Conservation (phyloP, 30 jellyfish, hydroid and myxozoan species). For the Pseudorhiza aurosa region DNA sequence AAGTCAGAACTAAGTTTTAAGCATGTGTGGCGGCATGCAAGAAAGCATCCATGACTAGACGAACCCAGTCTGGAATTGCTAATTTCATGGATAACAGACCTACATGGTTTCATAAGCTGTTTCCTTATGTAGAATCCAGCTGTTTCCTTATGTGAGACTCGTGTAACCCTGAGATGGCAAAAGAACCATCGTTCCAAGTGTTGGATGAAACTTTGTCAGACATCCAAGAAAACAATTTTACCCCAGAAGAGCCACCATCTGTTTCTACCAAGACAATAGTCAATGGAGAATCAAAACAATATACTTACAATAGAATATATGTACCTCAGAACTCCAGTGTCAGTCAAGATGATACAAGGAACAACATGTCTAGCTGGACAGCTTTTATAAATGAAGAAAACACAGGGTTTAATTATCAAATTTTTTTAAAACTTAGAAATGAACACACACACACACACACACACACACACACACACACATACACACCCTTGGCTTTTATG, state of each 20-base stretch:
- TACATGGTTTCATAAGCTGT: constrained; percentile 3
- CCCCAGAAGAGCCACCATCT: constrained; percentile 36
- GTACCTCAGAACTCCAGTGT: background rate
- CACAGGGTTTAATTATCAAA: constrained; percentile 4
- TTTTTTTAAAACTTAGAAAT: background rate
- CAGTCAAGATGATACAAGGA: background rate
- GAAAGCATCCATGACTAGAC: too few species aligned
- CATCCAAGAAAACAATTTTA: too few species aligned
- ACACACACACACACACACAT: too few species aligned
- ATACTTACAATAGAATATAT: background rate
- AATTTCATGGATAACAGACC: constrained; percentile 30
- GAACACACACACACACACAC: too few species aligned
- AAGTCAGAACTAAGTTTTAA: too few species aligned
- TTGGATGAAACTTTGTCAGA: too few species aligned
- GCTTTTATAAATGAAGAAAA: constrained; percentile 4
- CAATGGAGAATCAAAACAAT: background rate
- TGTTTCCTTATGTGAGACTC: too few species aligned
- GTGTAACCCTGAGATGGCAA: too few species aligned
- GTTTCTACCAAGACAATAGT: background rate
- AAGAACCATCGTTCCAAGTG: too few species aligned
- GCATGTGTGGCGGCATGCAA: too few species aligned
- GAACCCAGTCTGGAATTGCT: constrained; percentile 36
- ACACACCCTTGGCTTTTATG: too few species aligned
- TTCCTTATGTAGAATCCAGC: too few species aligned
- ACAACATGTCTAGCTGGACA: constrained; percentile 5